Conservation (phyloP, 2,888 invertebrate genomes). For the Cistogaster globosa region DNA sequence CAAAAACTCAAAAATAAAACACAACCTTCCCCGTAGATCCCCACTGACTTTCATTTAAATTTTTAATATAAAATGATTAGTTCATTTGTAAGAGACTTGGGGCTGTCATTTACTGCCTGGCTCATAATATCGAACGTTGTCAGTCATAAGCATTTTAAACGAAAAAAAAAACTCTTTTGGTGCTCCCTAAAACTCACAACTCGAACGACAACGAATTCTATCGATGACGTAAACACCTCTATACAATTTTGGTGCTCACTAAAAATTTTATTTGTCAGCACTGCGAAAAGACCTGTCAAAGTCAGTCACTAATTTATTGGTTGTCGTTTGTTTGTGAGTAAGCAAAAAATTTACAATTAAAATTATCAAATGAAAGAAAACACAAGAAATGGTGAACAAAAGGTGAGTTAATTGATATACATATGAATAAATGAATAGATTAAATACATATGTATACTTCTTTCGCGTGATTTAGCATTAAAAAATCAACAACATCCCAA, state of each 20-base stretch:
- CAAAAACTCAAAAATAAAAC: too few species aligned
- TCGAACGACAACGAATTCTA: constrained; percentile 1
- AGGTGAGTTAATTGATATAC: not conserved
- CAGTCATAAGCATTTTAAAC: not conserved
- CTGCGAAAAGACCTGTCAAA: not conserved
- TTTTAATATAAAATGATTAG: too few species aligned
- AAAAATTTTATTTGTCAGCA: not conserved
- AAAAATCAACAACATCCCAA: not conserved
- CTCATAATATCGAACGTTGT: not conserved
- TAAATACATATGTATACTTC: not conserved
- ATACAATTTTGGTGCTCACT: constrained; percentile 2
- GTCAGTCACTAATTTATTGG: constrained; percentile 5
- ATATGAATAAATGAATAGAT: not conserved
- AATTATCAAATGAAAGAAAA: not conserved
- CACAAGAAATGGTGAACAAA: not conserved
- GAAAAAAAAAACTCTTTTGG: not conserved
- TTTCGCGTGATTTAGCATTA: not conserved
- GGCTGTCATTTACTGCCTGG: too few species aligned
- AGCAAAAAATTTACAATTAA: too few species aligned
- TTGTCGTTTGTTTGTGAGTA: too few species aligned
- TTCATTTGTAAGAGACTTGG: too few species aligned
- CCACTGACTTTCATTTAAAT: too few species aligned
- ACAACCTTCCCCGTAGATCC: too few species aligned
- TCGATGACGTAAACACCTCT: constrained; percentile 2
- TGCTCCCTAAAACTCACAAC: constrained; percentile 1